These are phyloP conservation scores for Spongilla lacustris DNA, from an alignment of 37 sponge, comb jelly and placozoan genomes.

Conservation along the genomic window DNA sequence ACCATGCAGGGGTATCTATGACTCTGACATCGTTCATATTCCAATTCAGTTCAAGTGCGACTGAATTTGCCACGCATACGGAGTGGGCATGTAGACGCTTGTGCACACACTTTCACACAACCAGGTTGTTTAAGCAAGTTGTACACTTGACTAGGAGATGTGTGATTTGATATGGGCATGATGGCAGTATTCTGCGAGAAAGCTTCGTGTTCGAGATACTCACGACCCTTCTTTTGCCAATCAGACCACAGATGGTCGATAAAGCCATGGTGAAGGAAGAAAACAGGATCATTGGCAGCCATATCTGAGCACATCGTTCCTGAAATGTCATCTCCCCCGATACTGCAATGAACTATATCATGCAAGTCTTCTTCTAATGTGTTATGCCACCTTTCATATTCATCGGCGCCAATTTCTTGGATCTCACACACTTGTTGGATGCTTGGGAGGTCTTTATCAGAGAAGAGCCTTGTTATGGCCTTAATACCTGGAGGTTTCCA, in stretches of 20 bases:
- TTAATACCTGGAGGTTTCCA: background rate
- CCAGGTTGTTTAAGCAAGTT: slow-evolving; percentile 26
- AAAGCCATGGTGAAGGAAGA: slow-evolving; percentile 61
- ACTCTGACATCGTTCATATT: no score
- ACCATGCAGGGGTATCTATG: no score
- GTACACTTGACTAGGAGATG: slow-evolving; percentile 20
- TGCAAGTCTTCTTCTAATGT: slow-evolving; percentile 14
- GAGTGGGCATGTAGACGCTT: background rate
- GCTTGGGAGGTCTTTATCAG: slow-evolving; percentile 23
- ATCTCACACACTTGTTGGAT: slow-evolving; percentile 7
- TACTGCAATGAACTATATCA: slow-evolving; percentile 36
- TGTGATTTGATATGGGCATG: slow-evolving; percentile 10
- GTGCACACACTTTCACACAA: slow-evolving; percentile 16
- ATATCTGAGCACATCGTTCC: slow-evolving; percentile 43
- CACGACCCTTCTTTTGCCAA: slow-evolving; percentile 39
- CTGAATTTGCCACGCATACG: no score
- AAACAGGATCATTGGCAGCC: slow-evolving; percentile 50
- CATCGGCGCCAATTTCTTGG: background rate
- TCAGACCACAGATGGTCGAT: slow-evolving; percentile 54
- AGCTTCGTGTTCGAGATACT: slow-evolving; percentile 2
- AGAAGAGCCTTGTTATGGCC: no score
- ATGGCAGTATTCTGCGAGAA: slow-evolving; percentile 5
- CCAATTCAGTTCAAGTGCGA: no score
- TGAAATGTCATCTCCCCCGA: slow-evolving; percentile 7
- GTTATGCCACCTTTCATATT: slow-evolving; percentile 22